Base-by-base conservation (phyloP, 1,140 invertebrate genomes). In the Scaptomyza graminum region DNA sequence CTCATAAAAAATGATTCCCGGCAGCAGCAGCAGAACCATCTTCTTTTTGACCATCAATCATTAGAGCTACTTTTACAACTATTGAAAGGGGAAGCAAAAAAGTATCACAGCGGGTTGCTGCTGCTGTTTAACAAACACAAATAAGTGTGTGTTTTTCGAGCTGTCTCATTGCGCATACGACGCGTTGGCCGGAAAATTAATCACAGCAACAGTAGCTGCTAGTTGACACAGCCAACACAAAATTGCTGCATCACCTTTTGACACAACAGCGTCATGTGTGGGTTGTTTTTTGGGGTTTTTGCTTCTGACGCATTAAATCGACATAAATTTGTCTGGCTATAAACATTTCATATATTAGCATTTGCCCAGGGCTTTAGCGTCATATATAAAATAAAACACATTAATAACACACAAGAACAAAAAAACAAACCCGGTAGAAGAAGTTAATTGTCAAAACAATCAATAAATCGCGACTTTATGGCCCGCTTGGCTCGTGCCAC, bases 401-500 rank as follows among this genome's bases (percentile, higher is more conserved):
- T 61, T 85, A 84, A 31, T 6, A 5, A 28, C 28, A 28, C 2
- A 28, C 28, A 34, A 28, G 6, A 5, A 28, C 28, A 28, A 5
- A 28, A 5, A 34, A 5, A 34, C 31, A 9, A 34, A 34, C 2
- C 1, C 31, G 7, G 1, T 80, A 78, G 82, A 81, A 87, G 75
- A 85, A 82, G 60, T 76, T 85, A 87, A 82, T 85, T 85, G 82
- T 87, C 78, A 85, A 81, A 82, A 82, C 82, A 85, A 87, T 85
- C 82, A 76, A 85, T 85, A 85, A 87, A 87, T 80, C 78, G n/a
- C 63, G 60, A 57, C n/a, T 85, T 85, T 81, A 85, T 87, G 77
- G 65, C 57, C 76, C 34, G 44, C 0, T 49, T 61, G 76, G 64
- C 76, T 68, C 62, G 63, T 81, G 65, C 68, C 74, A 37, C 37